Conservation (phyloP, 1,140 invertebrate species). For the Hycleus cichorii region DNA sequence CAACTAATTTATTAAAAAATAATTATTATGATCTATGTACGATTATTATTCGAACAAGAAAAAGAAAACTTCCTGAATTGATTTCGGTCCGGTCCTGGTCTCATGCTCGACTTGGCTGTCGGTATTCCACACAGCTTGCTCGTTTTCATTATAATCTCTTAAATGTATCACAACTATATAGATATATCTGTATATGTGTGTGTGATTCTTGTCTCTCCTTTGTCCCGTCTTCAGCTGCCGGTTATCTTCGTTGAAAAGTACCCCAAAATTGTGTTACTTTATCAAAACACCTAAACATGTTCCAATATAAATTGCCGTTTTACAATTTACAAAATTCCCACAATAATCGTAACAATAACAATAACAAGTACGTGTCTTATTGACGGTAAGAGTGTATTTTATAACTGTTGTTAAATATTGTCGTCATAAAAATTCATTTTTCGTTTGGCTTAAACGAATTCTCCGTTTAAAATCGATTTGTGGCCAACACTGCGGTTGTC, state of each 20-base stretch:
- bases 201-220: slow-evolving; percentile 18
- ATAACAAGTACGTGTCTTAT: too few species aligned
- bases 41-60: not conserved
- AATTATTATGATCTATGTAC: too few species aligned
- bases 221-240: slow-evolving; percentile 19
- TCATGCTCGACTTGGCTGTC: slow-evolving; percentile 21
- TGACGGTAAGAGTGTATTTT: too few species aligned
- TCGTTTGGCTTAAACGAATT: too few species aligned
- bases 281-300: not conserved
- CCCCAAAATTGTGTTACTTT: slow-evolving; percentile 7
- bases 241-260: slow-evolving; percentile 19
- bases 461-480: too few species aligned
- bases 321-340: too few species aligned
- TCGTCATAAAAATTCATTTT: too few species aligned
- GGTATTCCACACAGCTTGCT: slow-evolving; percentile 13
- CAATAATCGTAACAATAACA: too few species aligned
- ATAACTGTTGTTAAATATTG: too few species aligned
- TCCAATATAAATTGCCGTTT: too few species aligned
- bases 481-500: too few species aligned
- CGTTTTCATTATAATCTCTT: slow-evolving; percentile 20
- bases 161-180: slow-evolving; percentile 11
- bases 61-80: not conserved
- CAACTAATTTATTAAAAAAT: too few species aligned
- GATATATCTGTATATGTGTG: not conserved
- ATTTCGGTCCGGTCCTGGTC: slow-evolving; percentile 5